Evolutionary conservation across 2,113 vertebrate genomes (phyloP), one percentile per base, ranked within the genome.

Genomic region (Jacana jacana): DNA sequence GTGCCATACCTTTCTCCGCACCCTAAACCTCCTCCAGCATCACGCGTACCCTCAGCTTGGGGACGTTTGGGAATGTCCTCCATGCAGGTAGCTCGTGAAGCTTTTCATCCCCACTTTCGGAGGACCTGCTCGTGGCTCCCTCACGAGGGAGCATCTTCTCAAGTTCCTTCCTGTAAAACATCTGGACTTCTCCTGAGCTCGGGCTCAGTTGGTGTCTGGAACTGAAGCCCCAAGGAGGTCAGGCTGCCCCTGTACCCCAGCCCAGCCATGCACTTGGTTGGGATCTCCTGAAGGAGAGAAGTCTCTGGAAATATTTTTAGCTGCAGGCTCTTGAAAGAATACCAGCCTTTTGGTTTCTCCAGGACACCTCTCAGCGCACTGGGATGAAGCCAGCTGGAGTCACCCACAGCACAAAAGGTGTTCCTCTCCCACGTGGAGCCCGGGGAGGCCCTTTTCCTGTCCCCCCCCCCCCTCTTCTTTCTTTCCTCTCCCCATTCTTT

Each of bases 401-500:
- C 71, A 93, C 75, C 88, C 93, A 82, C 86, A 35, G 30, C 48
- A 44, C 63, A 65, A 91, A 51, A 94, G 71, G 82, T 95, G 78
- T 80, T 95, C 48, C 81, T 88, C 46, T 60, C 68, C 68, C 71
- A 80, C 27, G 71, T 17, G 57, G 78, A 87, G 81, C 61, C 22
- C 2, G 0, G 23, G 49, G 70, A 82, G 63, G 88, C 39, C 75
- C 35, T 94, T 91, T 93, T 94, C 92, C 91, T 93, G 91, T 19
- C 46, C 54, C 75, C 4, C 24, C 55, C 20, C 46, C 54, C 75
- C 4, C 24, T 51, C 20, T 81, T 33, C 20, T 73, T 93, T 88
- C 80, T 97, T 94, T 91, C 92, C 92, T 88, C 58, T 72, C n/a
- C 52, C 85, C 73, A 95, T 95, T 95, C 92, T 96, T 94, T 11